Evolutionary conservation across 2,888 invertebrate species (phyloP).

Genomic region (Boloria selene): DNA sequence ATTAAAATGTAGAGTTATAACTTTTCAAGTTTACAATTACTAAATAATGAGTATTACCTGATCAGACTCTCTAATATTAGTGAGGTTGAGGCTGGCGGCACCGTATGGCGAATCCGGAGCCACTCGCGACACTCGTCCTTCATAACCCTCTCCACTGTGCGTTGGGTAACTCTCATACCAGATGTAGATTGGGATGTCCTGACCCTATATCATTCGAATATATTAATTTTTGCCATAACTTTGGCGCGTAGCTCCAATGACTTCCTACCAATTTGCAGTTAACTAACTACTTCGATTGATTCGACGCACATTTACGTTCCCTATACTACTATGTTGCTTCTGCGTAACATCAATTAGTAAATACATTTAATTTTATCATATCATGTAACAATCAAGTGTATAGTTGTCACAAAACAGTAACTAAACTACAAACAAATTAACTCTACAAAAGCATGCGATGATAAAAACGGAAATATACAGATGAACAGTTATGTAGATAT

Average conservation of each 20-base stretch:
- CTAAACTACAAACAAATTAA: conserved; percentile 30
- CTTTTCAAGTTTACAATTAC: neutral
- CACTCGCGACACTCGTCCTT: conserved; percentile 94
- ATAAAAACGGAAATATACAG: conserved; percentile 25
- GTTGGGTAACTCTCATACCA: conserved; percentile 99
- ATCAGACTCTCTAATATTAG: conserved; percentile 95
- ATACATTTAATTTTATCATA: conserved; percentile 19
- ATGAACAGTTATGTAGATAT: conserved; percentile 3
- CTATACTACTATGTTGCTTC: conserved; percentile 28
- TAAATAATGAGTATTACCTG: conserved; percentile 67
- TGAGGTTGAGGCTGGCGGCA: conserved; percentile 96
- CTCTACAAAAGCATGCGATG: conserved; percentile 37
- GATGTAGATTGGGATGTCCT: conserved; percentile 98
- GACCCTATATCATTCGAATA: conserved; percentile 85
- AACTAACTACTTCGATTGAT: conserved; percentile 38
- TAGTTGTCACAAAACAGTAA: conserved; percentile 32
- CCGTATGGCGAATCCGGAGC: conserved; percentile 94
- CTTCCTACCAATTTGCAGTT: conserved; percentile 32
- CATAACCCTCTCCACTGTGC: conserved; percentile 97
- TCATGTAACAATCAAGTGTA: conserved; percentile 34
- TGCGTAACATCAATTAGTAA: conserved; percentile 30
- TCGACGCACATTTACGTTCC: conserved; percentile 26
- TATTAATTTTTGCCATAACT: conserved; percentile 45
- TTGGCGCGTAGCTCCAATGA: conserved; percentile 49
- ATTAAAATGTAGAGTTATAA: no score